Evolutionary conservation across 37 sponge, comb jelly and placozoan genomes (phyloP).

Genomic region (Haliclona indistincta): DNA sequence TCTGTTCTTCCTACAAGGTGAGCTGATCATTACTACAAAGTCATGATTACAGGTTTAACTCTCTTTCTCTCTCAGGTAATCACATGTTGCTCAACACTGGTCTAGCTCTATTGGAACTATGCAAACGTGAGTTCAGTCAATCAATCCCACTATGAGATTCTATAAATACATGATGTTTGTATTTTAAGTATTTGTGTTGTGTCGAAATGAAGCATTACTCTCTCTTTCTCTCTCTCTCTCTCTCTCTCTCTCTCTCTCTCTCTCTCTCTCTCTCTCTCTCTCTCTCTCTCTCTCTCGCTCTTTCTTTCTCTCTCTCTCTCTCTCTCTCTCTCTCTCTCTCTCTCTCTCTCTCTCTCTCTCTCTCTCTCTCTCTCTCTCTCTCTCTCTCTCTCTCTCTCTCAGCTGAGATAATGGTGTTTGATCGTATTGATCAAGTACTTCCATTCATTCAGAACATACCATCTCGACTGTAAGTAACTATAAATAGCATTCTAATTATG

Average conservation of each 20-base stretch:
- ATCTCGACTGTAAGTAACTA: conserved; percentile 39
- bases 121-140: too few species aligned
- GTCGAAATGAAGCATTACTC: too few species aligned
- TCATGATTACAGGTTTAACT: background rate
- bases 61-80: background rate
- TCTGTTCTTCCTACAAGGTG: conserved; percentile 57
- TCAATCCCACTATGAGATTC: too few species aligned
- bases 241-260: background rate
- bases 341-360: background rate
- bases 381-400: background rate
- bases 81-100: too few species aligned
- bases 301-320: background rate
- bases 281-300: too few species aligned
- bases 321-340: background rate
- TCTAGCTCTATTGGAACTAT: too few species aligned
- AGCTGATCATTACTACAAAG: background rate
- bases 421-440: conserved; percentile 19
- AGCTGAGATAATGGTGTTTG: conserved; percentile 45
- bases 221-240: too few species aligned
- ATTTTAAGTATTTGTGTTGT: too few species aligned
- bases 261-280: background rate
- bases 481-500: too few species aligned
- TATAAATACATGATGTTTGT: too few species aligned
- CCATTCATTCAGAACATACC: conserved; percentile 50
- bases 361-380: background rate